phyloP scores from a whole-genome alignment of 2,888 invertebrate species.

The Acanthosepion lycidas region DNA sequence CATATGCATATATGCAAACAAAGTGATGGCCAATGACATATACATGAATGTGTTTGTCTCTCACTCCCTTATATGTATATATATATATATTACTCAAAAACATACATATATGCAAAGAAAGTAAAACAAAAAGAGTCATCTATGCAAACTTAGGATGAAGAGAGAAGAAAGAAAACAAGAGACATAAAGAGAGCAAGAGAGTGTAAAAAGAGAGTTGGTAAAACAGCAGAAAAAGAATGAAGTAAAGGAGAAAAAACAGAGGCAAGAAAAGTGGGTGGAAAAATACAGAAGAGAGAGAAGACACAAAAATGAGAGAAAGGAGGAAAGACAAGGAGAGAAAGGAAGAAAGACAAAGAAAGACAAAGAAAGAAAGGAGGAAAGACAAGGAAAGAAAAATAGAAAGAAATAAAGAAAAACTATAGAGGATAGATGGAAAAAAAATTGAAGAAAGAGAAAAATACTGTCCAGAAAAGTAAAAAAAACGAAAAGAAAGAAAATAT shows the following conservation, averaged over 20 bases:
- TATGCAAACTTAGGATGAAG: neutral
- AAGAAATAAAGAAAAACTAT: no score
- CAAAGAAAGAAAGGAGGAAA: neutral
- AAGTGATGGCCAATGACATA: neutral
- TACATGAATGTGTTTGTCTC: neutral
- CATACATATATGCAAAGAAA: neutral
- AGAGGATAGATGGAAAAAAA: no score
- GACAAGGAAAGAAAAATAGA: neutral
- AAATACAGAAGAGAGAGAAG: no score
- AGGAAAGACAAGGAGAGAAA: neutral
- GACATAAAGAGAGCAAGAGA: neutral
- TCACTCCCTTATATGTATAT: no score
- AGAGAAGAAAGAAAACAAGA: neutral
- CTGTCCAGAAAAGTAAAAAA: no score
- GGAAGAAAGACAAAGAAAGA: neutral
- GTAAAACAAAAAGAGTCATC: no score
- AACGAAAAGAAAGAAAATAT: no score
- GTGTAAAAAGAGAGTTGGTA: neutral
- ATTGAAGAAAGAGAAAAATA: no score
- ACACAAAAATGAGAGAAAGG: neutral
- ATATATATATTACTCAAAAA: neutral
- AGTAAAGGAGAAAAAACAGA: neutral
- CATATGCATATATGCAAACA: slow-evolving; percentile 10
- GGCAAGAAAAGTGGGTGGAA: no score
- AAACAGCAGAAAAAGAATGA: neutral